These are phyloP conservation scores for Vulpes lagopus DNA, from an alignment of 2,113 vertebrate species.

Conservation along the genomic window DNA sequence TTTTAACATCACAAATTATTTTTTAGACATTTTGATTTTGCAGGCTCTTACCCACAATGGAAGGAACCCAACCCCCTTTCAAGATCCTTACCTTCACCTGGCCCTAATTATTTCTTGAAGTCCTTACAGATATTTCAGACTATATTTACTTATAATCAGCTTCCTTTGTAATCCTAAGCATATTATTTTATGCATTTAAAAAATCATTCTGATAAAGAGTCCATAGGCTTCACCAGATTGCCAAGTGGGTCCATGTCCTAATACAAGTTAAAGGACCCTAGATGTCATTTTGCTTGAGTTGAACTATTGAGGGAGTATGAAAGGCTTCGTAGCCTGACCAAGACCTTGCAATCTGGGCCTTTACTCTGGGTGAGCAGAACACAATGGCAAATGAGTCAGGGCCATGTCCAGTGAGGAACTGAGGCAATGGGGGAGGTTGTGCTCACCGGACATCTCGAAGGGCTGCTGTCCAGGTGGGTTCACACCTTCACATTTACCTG, in stretches of 20 bases:
- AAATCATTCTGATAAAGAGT: neutral
- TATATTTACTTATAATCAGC: neutral
- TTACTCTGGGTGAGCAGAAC: neutral
- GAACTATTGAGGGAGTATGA: neutral
- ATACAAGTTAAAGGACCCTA: neutral
- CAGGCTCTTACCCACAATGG: neutral
- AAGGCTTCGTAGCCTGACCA: neutral
- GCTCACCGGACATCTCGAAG: neutral
- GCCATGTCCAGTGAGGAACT: neutral
- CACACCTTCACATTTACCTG: neutral
- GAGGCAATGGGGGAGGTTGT: neutral
- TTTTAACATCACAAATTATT: slow-evolving; percentile 34
- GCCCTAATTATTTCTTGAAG: slow-evolving; percentile 22
- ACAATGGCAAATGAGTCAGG: neutral
- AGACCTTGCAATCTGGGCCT: neutral
- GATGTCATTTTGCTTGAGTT: neutral
- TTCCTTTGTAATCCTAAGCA: neutral
- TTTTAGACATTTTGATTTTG: neutral
- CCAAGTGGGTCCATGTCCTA: neutral
- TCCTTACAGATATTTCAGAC: slow-evolving; percentile 1
- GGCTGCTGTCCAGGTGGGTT: neutral
- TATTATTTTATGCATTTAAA: slow-evolving; percentile 18
- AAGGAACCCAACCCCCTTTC: neutral
- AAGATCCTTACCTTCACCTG: neutral
- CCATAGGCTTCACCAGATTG: neutral